Evolutionary conservation across 30 jellyfish, hydroid and myxozoan species (phyloP).

Genomic region (Chrysaora quinquecirrha): DNA sequence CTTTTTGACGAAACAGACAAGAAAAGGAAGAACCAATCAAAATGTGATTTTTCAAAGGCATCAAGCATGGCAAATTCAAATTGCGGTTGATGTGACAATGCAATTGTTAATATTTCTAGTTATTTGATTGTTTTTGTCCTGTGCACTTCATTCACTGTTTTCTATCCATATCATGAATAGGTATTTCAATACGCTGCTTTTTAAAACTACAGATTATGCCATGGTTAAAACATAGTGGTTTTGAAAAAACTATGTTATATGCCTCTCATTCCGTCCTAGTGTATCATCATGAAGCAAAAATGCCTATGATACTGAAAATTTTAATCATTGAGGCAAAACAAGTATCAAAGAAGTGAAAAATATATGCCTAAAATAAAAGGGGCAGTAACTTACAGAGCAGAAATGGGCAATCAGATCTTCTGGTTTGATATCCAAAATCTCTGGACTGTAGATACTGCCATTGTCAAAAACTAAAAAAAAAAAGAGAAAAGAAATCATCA

Average conservation of each 20-base stretch:
- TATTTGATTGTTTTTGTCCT: too few species aligned
- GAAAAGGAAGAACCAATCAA: too few species aligned
- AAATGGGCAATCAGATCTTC: constrained; percentile 74
- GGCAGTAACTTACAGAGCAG: constrained; percentile 59
- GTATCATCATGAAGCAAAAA: not conserved
- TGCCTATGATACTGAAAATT: not conserved
- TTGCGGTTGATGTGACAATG: too few species aligned
- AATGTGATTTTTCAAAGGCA: too few species aligned
- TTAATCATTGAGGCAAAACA: not conserved
- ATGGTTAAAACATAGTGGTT: not conserved
- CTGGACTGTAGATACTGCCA: constrained; percentile 91
- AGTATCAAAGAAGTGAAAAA: not conserved
- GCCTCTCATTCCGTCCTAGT: constrained; percentile 74
- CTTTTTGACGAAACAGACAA: too few species aligned
- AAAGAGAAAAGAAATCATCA: too few species aligned
- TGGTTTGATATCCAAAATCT: constrained; percentile 83
- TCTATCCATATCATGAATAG: too few species aligned
- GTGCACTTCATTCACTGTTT: too few species aligned
- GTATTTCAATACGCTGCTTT: too few species aligned
- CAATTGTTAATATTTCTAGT: too few species aligned
- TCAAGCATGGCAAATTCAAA: too few species aligned
- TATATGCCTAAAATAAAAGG: not conserved
- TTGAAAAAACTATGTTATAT: not conserved
- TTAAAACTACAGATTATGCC: too few species aligned
- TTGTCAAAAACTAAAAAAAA: constrained; percentile 69